Conservation (phyloP, 2,888 invertebrate genomes). For the Strigamia transsilvanica region DNA sequence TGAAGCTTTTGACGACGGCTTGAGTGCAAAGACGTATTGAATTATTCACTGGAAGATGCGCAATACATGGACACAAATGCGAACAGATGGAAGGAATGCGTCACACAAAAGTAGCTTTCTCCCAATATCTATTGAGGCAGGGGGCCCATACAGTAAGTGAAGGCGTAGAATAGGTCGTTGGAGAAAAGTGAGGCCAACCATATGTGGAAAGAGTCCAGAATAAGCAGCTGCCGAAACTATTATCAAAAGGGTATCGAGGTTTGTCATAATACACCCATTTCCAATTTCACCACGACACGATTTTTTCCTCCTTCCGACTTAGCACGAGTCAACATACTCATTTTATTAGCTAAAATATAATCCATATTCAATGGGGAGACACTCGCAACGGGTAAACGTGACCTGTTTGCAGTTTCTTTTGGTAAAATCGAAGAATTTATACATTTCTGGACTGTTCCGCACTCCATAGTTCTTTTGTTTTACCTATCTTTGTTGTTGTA, state of each 20-base stretch:
- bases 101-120: conserved; percentile 32
- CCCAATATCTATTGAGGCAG: not conserved
- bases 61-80: conserved; percentile 17
- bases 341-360: no score
- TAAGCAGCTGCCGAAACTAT: conserved; percentile 5
- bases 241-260: not conserved
- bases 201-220: not conserved
- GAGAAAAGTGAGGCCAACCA: conserved; percentile 7
- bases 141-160: not conserved
- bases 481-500: no score
- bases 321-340: no score
- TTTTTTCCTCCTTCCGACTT: no score
- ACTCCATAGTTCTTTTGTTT: no score
- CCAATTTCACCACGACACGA: not conserved
- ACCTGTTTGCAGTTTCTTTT: no score
- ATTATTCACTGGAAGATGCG: conserved; percentile 41
- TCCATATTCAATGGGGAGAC: no score
- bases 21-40: conserved; percentile 24
- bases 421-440: no score
- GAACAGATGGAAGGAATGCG: conserved; percentile 32
- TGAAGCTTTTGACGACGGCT: conserved; percentile 38
- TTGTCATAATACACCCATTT: not conserved
- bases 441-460: no score
- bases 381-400: no score
- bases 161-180: not conserved